A percentile compares a stretch with the other conserved stretches of the same genome.
Conservation (phyloP, 2,888 invertebrate genomes). For the Elysia crispata region DNA sequence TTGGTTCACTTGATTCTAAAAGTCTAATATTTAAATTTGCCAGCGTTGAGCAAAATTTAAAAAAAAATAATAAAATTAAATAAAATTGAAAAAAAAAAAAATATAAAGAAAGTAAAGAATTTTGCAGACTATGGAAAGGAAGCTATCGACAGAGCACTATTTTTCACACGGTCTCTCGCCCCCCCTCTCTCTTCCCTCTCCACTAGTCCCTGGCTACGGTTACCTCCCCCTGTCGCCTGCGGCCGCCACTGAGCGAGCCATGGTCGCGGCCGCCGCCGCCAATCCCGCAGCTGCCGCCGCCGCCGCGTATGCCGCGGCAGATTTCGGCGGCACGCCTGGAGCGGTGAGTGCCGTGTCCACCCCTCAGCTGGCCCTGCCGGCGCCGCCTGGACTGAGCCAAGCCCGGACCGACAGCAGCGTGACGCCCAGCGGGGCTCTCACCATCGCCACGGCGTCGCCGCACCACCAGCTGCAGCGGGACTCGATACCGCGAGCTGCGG, state of each 20-base stretch:
- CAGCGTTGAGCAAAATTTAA: background rate
- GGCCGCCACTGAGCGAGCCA: slow-evolving; percentile 39
- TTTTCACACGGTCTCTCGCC: background rate
- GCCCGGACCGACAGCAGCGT: slow-evolving; percentile 39
- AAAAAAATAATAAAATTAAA: background rate
- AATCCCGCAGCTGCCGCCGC: slow-evolving; percentile 13
- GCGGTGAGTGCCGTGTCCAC: slow-evolving; percentile 19
- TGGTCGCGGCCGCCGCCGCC: slow-evolving; percentile 31
- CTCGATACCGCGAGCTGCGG: slow-evolving; percentile 32
- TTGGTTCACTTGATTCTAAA: no score
- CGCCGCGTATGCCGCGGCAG: slow-evolving; percentile 39
- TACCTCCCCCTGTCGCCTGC: slow-evolving; percentile 48
- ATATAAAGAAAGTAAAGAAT: background rate
- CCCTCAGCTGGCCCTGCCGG: slow-evolving; percentile 43
- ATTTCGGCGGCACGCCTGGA: slow-evolving; percentile 45
- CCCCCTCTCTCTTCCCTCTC: background rate
- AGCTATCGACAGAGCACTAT: background rate
- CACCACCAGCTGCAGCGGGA: slow-evolving; percentile 38
- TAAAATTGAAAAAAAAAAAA: background rate
- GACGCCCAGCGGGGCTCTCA: slow-evolving; percentile 39
- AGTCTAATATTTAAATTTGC: no score
- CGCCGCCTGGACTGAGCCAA: slow-evolving; percentile 24
- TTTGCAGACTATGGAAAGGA: background rate
- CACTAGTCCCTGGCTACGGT: slow-evolving; percentile 50
- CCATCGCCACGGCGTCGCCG: slow-evolving; percentile 43